Evolutionary conservation across 2,888 invertebrate species (phyloP), one percentile per base, ranked within the genome.

Genomic region (Thyatira batis): DNA sequence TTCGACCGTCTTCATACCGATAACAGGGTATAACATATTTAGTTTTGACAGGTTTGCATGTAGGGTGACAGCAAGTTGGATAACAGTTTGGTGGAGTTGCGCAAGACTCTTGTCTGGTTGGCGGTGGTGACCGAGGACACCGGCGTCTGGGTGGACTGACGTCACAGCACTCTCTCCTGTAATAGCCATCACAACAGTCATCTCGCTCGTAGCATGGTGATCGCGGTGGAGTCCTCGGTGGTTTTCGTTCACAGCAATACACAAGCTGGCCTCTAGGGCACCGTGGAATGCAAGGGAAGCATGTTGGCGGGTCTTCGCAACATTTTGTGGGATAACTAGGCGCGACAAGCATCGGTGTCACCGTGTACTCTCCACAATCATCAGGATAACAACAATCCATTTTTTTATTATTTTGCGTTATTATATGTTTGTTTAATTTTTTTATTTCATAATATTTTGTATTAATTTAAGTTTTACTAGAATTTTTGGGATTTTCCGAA

Each of bases 21-120:
- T 90, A 91, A 62, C 91, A 91, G 1, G 91, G 91, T 58, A 90
- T 89, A 28, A 91, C 82, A 58, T 90, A 91, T 81, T 91, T 90
- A 2, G 83, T 85, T 65, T 80, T 83, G 45, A 81, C 69, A 20
- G 84, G 83, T 56, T 72, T 78, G 65, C 79, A 82, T 17, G 56
- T 45, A 4, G 69, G 55, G 23, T 63, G 56, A 52, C 58, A 63
- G 58, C 71, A 69, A 2, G 60, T 50, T 11, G 61, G 54, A 39
- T 70, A 71, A 48, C 60, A 65, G 44, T 53, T 50, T 33, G 58
- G 48, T 45, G 58, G 49, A 17, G 48, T 8, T n/a, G 51, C n/a
- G 33, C 52, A 51, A 4, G 53, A 30, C 39, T 20, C 39, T 39
- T 39, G 17, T n/a, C 39, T n/a, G 8, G 51, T 49, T 46, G 33